Conservation (phyloP, 2,888 invertebrate genomes). For the Pterostichus madidus region DNA sequence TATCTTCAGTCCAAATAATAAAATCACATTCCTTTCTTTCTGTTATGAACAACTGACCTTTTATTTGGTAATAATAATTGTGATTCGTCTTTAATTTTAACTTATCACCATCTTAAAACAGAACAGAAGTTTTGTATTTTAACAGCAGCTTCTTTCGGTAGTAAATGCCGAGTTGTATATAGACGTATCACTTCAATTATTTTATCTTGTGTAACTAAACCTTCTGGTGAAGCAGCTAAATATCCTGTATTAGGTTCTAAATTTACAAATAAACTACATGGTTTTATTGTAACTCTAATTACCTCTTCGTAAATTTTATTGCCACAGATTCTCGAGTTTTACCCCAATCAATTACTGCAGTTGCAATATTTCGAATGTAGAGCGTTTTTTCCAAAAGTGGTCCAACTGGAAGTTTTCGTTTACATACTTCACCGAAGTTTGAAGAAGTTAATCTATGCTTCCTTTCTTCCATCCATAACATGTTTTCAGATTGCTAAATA, state of each 20-base stretch:
- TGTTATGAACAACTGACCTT: too few relatives aligned
- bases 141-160: too few relatives aligned
- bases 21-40: too few relatives aligned
- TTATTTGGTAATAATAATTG: too few relatives aligned
- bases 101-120: too few relatives aligned
- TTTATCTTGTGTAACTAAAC: not conserved
- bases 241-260: not conserved
- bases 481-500: slow-evolving; percentile 18
- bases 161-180: not conserved
- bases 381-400: not conserved
- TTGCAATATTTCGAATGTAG: not conserved
- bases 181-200: not conserved
- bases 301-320: not conserved
- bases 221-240: slow-evolving; percentile 5
- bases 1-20: too few relatives aligned
- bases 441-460: not conserved
- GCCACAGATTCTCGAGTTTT: not conserved
- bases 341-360: not conserved
- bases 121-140: too few relatives aligned
- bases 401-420: not conserved
- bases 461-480: too few relatives aligned
- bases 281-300: not conserved
- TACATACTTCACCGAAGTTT: slow-evolving; percentile 10
- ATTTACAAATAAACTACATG: slow-evolving; percentile 9
- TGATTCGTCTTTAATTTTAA: too few relatives aligned